These are phyloP conservation scores for Delichon dasypus DNA, from an alignment of 2,797 vertebrate species.

Conservation along the genomic window DNA sequence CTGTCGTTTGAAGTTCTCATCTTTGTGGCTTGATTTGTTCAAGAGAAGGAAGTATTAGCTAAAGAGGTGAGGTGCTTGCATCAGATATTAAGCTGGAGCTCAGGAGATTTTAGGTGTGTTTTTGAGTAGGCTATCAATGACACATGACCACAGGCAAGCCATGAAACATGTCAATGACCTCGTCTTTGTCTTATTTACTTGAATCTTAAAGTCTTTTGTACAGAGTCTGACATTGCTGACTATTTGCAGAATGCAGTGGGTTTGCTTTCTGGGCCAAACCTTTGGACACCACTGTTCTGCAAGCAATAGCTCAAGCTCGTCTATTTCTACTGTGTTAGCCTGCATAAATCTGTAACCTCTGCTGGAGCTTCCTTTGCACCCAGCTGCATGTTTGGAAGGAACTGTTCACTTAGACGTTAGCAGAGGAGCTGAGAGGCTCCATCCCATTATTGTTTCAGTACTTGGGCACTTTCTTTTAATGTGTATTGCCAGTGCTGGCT, in stretches of 20 bases:
- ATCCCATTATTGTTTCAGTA: not conserved
- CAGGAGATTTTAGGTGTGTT: not conserved
- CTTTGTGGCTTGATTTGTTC: not conserved
- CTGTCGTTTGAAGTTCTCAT: not conserved
- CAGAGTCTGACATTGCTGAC: not conserved
- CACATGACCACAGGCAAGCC: not conserved
- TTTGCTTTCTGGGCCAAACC: not conserved
- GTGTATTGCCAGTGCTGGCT: not conserved
- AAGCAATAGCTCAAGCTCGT: not conserved
- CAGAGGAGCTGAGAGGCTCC: not conserved
- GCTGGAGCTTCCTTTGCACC: not conserved
- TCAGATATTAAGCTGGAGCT: not conserved
- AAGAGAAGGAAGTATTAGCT: not conserved
- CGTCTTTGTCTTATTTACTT: not conserved
- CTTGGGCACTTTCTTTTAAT: not conserved
- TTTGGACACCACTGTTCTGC: not conserved
- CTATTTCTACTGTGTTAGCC: not conserved
- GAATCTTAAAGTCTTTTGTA: not conserved
- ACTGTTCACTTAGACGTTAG: not conserved
- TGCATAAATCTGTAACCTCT: not conserved
- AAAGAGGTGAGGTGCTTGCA: not conserved
- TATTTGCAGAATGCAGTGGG: not conserved
- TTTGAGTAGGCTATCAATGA: not conserved
- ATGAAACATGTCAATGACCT: not conserved
- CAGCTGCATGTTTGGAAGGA: not conserved